Evolutionary conservation across 2,113 vertebrate species (phyloP), one percentile per base, ranked within the genome.

Genomic region (Lota lota): DNA sequence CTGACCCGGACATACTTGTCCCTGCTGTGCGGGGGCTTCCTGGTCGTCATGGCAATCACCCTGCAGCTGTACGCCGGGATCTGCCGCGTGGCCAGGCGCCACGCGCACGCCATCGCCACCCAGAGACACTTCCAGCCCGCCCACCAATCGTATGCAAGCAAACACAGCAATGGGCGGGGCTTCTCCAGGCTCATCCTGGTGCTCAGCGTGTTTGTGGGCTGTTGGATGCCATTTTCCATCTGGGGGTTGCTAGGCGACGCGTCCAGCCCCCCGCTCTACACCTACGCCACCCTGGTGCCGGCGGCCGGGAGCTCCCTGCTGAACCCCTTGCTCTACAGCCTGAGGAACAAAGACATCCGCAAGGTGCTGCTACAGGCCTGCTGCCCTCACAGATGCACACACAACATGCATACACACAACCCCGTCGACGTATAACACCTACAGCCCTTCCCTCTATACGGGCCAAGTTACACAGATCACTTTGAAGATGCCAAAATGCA

Each of bases 241-340:
- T 97, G 94, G 83, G 95, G 95, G 51, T 91, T 98, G 58, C 87
- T 98, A 71, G 96, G 94, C 0, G 94, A 96, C 0, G 78, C 85
- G 12, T 90, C 90, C 72, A 95, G 83, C 64, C 94, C 95, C 0
- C 79, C 85, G 6, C 87, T 96, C 61, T 97, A 95, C 84, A 95
- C 95, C 70, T 96, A 97, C 61, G 86, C 81, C 87, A 95, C 95
- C 1, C 64, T 99, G 76, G 93, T 97, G 33, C 96, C 96, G 0
- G 95, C 96, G 24, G 93, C 95, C n/a, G 95, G 93, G 70, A 95
- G 93, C 89, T 97, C 96, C 54, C 84, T 97, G 91, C 91, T 98
- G 74, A 99, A 99, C 80, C 97, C 96, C 0, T 70, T 98, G 51
- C 95, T 99, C 73, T 99, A 98, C 19, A 96, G 95, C 81, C 95